Evolutionary conservation across 64 coral and sea anemone species (phyloP), one percentile per base, ranked within the genome.

Genomic region (Pocillopora verrucosa): DNA sequence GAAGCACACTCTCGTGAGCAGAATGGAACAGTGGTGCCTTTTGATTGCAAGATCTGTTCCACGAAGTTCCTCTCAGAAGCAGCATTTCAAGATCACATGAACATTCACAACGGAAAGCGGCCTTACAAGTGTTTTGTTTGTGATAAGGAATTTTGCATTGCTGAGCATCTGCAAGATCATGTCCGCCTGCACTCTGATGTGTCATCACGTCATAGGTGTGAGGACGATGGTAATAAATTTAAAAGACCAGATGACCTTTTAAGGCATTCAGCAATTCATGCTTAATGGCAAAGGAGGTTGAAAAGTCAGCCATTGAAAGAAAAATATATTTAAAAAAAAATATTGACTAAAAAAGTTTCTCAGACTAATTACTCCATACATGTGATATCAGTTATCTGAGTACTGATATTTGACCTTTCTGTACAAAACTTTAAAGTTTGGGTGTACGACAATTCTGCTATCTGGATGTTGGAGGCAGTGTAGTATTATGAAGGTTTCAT

Each of bases 81-180:
- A 34, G 95, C 93, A 76, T 93, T 96, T 34, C 85, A 83, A 78
- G 95, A 96, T 68, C 95, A 96, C 51, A 96, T 96, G 95, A 96
- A 96, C 41, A 94, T 93, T 75, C 95, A 96, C 57, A 88, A 89
- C 7, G 92, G 92, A 12, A 90, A 75, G 45, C 90, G 93, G 35
- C 95, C 95, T 1, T 93, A 96, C 88, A 96, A 96, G 65, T 96
- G 95, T 35, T 35, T 93, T 13, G 76, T 84, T 5, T 96, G 95
- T 37, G 67, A 65, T 58, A 93, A 96, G 58, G 91, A 93, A 58
- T 96, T 96, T 72, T 96, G 91, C 75, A 93, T 96, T 83, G 95
- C 95, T 17, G 92, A 86, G n/a, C 91, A 96, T 57, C 88, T 96
- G 19, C 64, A 91, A 34, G 91, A 96, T 61, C 95, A 96, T 59